Base-by-base conservation (phyloP, 1,140 invertebrate species). In the Hylaeus volcanicus region DNA sequence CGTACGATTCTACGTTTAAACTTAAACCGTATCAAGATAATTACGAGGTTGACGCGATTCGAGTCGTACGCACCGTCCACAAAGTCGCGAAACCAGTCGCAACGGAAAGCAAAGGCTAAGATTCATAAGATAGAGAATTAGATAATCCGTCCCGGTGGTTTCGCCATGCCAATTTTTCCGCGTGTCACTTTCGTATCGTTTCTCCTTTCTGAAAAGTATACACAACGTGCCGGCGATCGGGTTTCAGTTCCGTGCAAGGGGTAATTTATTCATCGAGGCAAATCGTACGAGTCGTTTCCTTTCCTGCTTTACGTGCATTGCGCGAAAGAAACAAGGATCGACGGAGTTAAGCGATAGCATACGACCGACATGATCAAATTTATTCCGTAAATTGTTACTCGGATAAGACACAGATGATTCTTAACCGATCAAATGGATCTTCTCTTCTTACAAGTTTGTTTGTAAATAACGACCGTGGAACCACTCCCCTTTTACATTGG, bases 121-220 rank as follows among this genome's bases (percentile, higher is more conserved):
- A 26, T 26, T 0, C 26, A 82, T 83, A 85, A 86, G 85, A 84
- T 53, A 26, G 26, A 39, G 45, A 79, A 84, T 86, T 84, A 82
- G 84, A 86, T 86, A 83, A 86, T 80, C 26, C 65, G 45, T 39
- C 26, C 26, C 53, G 41, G 71, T 69, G 63, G 56, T 63, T 48
- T 72, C 72, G 56, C 43, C 55, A 45, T 14, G 37, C 48, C 56
- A 26, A 45, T 68, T 72, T 79, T 73, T 63, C 26, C 56, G n/a
- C n/a, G 14, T 39, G 43, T 71, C 66, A 56, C 73, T 72, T 64
- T 73, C 56, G 14, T 60, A 14, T 39, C 58, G 76, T 72, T 72
- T 63, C 39, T 41, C 48, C 43, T 55, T 79, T 14, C 53, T 70
- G 37, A 77, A 77, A 77, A 70, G 65, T 39, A 37, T 26, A 8